Conservation (phyloP, 2,113 vertebrate genomes). For the Erinaceus europaeus region DNA sequence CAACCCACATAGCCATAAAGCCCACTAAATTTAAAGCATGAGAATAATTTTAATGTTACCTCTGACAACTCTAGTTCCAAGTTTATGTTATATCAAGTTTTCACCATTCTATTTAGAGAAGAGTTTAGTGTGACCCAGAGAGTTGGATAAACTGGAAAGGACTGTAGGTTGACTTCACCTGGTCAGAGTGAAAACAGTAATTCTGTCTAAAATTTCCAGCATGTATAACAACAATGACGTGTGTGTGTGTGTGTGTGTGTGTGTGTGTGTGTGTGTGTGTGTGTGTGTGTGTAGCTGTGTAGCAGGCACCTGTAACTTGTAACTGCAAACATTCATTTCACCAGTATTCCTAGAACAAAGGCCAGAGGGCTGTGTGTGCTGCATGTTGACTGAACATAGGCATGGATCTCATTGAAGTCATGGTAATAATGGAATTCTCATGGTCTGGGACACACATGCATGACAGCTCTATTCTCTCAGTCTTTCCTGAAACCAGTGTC, state of each 20-base stretch:
- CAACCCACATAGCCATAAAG: background rate
- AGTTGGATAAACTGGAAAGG: background rate
- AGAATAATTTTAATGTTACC: background rate
- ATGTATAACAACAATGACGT: background rate
- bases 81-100: background rate
- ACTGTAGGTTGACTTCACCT: background rate
- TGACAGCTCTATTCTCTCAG: background rate
- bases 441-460: background rate
- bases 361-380: background rate
- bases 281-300: accelerated
- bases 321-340: background rate
- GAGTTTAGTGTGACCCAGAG: background rate
- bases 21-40: background rate
- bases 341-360: background rate
- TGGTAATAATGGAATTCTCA: background rate
- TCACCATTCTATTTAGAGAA: background rate
- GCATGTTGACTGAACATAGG: background rate
- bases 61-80: background rate
- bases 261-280: accelerated
- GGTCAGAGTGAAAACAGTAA: background rate
- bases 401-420: background rate
- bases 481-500: background rate
- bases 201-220: background rate
- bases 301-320: accelerated
- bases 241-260: background rate